These are phyloP conservation scores for Selene dorsalis DNA, from an alignment of 2,797 vertebrate genomes.

Conservation along the genomic window DNA sequence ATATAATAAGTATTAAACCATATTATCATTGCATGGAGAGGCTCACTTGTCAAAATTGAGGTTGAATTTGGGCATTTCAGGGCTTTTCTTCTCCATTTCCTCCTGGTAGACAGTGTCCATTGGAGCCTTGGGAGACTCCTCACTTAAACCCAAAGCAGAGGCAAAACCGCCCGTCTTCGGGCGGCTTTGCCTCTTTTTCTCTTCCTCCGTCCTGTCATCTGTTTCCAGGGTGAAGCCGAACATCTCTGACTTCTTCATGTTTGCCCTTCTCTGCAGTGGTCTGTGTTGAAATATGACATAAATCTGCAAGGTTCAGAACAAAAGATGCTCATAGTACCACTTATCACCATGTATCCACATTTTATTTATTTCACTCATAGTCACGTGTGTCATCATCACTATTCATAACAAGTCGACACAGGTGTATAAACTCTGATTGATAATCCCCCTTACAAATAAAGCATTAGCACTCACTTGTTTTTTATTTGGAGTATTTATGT, in stretches of 20 bases:
- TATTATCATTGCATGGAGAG: slow-evolving; percentile 34
- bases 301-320: too few species aligned
- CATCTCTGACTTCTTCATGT: slow-evolving; percentile 86
- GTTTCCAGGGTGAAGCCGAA: slow-evolving; percentile 78
- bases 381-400: too few species aligned
- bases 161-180: slow-evolving; percentile 70
- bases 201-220: slow-evolving; percentile 85
- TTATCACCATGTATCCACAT: too few species aligned
- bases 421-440: too few species aligned
- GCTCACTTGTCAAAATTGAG: slow-evolving; percentile 81
- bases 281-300: slow-evolving; percentile 16
- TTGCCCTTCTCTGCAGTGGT: slow-evolving; percentile 14
- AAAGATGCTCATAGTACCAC: too few species aligned
- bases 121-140: slow-evolving; percentile 78
- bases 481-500: too few species aligned
- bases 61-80: slow-evolving; percentile 85
- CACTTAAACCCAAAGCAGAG: too few species aligned
- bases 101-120: slow-evolving; percentile 92
- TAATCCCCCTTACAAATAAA: too few species aligned
- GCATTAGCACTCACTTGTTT: too few species aligned
- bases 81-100: slow-evolving; percentile 75
- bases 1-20: slow-evolving; percentile 12
- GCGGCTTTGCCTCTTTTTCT: slow-evolving; percentile 64
- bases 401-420: too few species aligned
- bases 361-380: too few species aligned